Percentiles rank a stretch among this genome's conserved stretches.
These are phyloP conservation scores for Otocyon megalotis DNA, from an alignment of 2,113 vertebrate species.

Conservation along the genomic window DNA sequence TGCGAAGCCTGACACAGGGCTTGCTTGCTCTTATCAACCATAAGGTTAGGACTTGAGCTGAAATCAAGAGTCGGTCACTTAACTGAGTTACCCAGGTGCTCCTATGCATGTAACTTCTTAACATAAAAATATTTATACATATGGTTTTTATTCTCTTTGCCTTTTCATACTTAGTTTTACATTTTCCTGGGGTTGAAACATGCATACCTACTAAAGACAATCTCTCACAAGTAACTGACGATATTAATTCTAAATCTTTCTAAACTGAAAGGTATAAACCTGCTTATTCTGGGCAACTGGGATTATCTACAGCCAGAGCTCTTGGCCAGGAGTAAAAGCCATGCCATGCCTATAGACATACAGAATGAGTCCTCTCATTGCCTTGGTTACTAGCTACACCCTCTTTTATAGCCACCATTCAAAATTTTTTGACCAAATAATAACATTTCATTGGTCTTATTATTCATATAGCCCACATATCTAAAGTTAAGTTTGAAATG, in stretches of 20 bases:
- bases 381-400: background rate
- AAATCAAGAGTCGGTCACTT: too few species aligned
- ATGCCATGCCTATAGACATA: background rate
- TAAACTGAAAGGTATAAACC: background rate
- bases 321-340: background rate
- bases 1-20: too few species aligned
- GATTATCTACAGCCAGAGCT: background rate
- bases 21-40: too few species aligned
- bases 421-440: background rate
- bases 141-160: background rate
- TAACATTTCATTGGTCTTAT: background rate
- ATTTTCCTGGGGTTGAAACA: background rate
- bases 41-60: too few species aligned
- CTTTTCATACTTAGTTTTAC: conserved; percentile 31
- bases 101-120: background rate
- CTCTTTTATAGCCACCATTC: background rate
- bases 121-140: conserved; percentile 4
- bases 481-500: conserved; percentile 30
- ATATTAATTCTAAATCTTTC: conserved; percentile 8
- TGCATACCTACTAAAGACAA: background rate
- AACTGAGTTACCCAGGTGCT: too few species aligned
- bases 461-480: background rate
- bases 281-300: background rate
- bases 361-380: background rate
- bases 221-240: background rate